Percentiles rank a stretch among this genome's conserved stretches.
phyloP scores from a whole-genome alignment of 2,113 vertebrate species.

The Trematomus loennbergii region DNA sequence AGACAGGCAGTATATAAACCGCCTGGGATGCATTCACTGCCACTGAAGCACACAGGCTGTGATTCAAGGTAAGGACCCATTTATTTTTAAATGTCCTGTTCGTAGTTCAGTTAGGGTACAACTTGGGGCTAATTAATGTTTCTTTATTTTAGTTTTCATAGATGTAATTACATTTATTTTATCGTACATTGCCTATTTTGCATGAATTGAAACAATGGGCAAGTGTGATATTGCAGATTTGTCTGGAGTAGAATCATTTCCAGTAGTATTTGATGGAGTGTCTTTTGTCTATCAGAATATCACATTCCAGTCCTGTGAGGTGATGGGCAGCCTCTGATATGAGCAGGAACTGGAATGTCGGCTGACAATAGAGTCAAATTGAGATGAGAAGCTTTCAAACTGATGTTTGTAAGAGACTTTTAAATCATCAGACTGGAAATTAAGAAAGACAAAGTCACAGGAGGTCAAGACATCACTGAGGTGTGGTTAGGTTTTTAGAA shows the following conservation, averaged over 20 bases:
- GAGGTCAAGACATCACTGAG: not conserved
- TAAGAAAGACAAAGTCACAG: not conserved
- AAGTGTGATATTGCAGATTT: not conserved
- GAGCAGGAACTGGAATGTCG: slow-evolving; percentile 16
- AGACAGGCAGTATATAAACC: slow-evolving; percentile 76
- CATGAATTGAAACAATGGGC: not conserved
- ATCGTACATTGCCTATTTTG: not conserved
- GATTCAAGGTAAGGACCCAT: slow-evolving; percentile 54
- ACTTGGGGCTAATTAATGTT: not conserved
- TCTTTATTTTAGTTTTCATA: not conserved
- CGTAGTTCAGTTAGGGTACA: too few species aligned
- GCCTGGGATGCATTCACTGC: not conserved
- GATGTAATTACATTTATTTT: not conserved
- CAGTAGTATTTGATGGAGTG: not conserved
- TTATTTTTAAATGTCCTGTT: not conserved
- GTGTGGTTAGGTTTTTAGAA: not conserved
- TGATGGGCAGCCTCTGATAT: slow-evolving; percentile 41
- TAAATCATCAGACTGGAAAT: not conserved
- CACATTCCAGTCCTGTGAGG: slow-evolving; percentile 70
- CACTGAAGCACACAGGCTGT: not conserved
- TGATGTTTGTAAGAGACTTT: not conserved
- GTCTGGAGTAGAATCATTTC: not conserved
- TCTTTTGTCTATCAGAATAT: slow-evolving; percentile 43
- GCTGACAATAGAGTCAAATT: not conserved
- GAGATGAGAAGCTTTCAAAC: not conserved